Percentiles rank a stretch among this genome's conserved stretches.
Conservation (phyloP, 2,888 invertebrate genomes). For the Labia minor region DNA sequence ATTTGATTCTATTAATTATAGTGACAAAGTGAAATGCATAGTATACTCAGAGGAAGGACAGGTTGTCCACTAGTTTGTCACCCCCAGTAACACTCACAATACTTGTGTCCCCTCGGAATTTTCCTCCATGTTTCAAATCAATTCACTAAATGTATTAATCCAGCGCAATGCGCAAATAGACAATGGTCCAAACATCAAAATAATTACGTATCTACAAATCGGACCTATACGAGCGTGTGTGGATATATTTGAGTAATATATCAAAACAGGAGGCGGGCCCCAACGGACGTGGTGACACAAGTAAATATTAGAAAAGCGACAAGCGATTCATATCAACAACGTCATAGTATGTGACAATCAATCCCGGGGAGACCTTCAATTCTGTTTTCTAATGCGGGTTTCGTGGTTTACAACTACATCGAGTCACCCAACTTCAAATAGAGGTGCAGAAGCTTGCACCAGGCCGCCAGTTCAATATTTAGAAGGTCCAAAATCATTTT, state of each 20-base stretch:
- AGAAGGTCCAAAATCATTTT: not conserved
- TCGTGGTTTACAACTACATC: conserved; percentile 1
- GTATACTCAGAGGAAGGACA: not conserved
- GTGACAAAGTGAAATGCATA: not conserved
- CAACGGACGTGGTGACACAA: conserved; percentile 13
- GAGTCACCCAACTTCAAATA: not conserved
- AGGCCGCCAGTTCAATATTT: not conserved
- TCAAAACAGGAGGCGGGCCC: conserved; percentile 13
- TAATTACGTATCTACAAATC: conserved; percentile 7
- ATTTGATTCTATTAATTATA: not conserved
- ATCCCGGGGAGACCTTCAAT: not conserved
- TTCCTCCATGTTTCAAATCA: conserved; percentile 13
- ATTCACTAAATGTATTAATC: conserved; percentile 13
- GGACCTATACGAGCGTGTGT: conserved; percentile 8
- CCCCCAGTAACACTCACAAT: not conserved
- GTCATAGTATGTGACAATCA: conserved; percentile 13
- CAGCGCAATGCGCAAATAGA: conserved; percentile 13
- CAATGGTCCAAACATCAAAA: conserved; percentile 8
- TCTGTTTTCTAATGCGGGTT: conserved; percentile 1
- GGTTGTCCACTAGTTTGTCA: not conserved
- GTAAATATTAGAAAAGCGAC: conserved; percentile 13
- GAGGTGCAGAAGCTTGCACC: not conserved
- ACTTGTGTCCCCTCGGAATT: conserved; percentile 5
- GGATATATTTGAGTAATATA: conserved; percentile 13
- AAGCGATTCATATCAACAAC: conserved; percentile 7